These are phyloP conservation scores for Stegana nigrithorax DNA, from an alignment of 2,888 invertebrate genomes.

Conservation along the genomic window DNA sequence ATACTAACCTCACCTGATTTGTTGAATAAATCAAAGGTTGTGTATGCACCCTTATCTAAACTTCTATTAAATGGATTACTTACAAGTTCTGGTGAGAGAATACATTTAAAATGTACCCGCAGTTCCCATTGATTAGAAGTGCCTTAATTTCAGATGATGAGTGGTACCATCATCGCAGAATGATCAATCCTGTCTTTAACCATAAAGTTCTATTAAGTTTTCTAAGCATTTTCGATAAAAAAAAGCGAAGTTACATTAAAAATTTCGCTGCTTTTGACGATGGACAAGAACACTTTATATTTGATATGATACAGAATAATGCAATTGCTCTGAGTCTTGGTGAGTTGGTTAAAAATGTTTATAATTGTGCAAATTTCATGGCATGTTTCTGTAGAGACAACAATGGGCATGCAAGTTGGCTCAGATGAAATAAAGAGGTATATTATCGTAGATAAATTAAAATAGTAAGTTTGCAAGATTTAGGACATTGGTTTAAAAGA, in stretches of 20 bases:
- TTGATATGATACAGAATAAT: not conserved
- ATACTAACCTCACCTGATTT: not conserved
- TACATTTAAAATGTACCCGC: not conserved
- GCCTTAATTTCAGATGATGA: not conserved
- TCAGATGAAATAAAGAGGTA: not conserved
- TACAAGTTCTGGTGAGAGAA: not conserved
- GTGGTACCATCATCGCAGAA: constrained; percentile 5
- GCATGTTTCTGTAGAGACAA: not conserved
- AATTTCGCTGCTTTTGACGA: not conserved
- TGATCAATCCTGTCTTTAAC: constrained; percentile 13
- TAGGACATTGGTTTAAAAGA: not conserved
- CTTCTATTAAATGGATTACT: not conserved
- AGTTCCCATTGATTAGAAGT: not conserved
- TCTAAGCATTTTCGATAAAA: not conserved
- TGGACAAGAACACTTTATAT: not conserved
- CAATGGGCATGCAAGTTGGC: not conserved
- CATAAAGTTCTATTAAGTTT: constrained; percentile 14
- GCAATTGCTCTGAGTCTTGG: not conserved
- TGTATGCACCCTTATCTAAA: not conserved
- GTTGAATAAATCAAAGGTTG: not conserved
- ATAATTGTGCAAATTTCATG: not conserved
- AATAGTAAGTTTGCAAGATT: not conserved
- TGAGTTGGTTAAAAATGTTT: not conserved
- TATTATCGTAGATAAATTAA: not conserved
- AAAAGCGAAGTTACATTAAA: not conserved